phyloP scores from a whole-genome alignment of 2,888 invertebrate genomes.

The Arrhopalites spinosus region DNA sequence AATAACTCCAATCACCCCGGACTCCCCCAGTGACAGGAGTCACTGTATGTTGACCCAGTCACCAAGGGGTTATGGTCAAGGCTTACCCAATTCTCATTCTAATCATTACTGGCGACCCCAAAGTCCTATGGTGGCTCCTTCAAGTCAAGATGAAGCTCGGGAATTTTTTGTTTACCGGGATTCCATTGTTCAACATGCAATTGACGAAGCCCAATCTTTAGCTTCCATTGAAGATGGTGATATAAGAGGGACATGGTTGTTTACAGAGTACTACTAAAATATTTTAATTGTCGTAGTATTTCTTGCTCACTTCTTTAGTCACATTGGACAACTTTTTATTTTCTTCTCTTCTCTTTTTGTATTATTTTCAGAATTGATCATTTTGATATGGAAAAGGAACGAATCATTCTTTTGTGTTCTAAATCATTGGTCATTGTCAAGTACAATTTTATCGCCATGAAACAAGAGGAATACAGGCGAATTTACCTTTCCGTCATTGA shows the following conservation, averaged over 20 bases:
- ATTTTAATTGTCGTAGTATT: background rate
- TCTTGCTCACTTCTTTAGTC: background rate
- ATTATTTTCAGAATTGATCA: conserved; percentile 73
- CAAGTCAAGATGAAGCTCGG: conserved; percentile 67
- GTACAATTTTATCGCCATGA: conserved; percentile 81
- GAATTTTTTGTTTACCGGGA: conserved; percentile 75
- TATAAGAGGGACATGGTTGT: conserved; percentile 74
- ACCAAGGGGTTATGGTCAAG: conserved; percentile 41
- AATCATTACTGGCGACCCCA: conserved; percentile 49
- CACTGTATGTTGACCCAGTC: conserved; percentile 50
- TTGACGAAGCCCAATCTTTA: conserved; percentile 71
- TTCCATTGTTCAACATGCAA: conserved; percentile 73
- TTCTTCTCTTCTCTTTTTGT: background rate
- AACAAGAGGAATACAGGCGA: conserved; percentile 72
- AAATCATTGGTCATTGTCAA: conserved; percentile 74
- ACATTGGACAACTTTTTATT: background rate
- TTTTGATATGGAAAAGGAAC: conserved; percentile 86
- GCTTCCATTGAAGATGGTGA: conserved; percentile 73
- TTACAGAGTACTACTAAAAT: conserved; percentile 75
- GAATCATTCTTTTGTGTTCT: conserved; percentile 75
- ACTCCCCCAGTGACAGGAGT: conserved; percentile 38
- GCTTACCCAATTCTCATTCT: conserved; percentile 40
- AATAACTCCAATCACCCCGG: conserved; percentile 54
- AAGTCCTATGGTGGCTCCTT: conserved; percentile 52
- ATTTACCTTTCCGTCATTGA: conserved; percentile 72